A percentile compares a stretch with the other conserved stretches of the same genome.
These are phyloP conservation scores for Papilio demoleus DNA, from an alignment of 2,888 invertebrate species.

Conservation along the genomic window DNA sequence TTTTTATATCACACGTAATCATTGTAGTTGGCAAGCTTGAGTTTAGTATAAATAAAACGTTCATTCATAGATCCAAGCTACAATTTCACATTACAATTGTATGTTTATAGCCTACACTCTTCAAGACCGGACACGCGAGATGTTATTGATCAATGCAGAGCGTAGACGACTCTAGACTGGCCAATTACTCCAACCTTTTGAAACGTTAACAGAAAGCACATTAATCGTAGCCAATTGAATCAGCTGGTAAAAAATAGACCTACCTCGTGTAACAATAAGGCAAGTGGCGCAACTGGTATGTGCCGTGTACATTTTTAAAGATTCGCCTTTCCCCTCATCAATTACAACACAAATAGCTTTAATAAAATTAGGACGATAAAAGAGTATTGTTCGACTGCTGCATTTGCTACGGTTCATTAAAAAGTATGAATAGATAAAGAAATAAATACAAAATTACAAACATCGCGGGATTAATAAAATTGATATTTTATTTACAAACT, in stretches of 20 bases:
- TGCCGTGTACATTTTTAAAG: conserved; percentile 7
- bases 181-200: conserved; percentile 20
- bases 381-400: background rate
- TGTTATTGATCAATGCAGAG: conserved; percentile 10
- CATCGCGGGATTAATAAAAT: too few species aligned
- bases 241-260: conserved; percentile 17
- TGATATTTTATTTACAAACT: background rate
- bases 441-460: background rate
- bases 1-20: too few species aligned
- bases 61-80: background rate
- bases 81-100: background rate
- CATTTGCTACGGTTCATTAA: background rate
- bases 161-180: too few species aligned
- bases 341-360: conserved; percentile 20
- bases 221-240: conserved; percentile 4
- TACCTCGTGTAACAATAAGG: conserved; percentile 24
- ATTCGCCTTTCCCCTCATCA: conserved; percentile 33
- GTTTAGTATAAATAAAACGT: background rate
- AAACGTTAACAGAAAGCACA: conserved; percentile 11
- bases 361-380: conserved; percentile 16
- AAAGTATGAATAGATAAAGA: background rate
- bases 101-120: background rate
- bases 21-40: background rate
- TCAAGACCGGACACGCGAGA: conserved; percentile 6
- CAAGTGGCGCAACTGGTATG: conserved; percentile 32